Evolutionary conservation across 2,113 vertebrate genomes (phyloP).

Genomic region (Cnemophilus loriae): DNA sequence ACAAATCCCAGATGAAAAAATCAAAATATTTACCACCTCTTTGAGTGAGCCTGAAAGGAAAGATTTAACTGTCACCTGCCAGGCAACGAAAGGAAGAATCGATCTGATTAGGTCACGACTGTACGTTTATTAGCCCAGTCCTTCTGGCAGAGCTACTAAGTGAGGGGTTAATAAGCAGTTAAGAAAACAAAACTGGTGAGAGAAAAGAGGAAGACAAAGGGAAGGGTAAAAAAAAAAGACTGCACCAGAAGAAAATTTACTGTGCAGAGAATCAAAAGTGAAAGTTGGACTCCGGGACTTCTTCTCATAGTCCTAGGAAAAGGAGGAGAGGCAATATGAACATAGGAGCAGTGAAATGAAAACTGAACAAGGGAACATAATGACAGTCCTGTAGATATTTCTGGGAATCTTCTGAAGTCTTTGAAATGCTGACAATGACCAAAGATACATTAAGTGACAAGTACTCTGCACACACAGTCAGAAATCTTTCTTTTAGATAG

Average conservation of each 20-base stretch:
- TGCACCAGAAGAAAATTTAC: background rate
- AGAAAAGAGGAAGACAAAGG: background rate
- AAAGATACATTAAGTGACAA: background rate
- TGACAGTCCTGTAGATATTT: background rate
- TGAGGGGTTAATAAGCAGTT: background rate
- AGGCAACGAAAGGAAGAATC: background rate
- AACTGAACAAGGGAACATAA: background rate
- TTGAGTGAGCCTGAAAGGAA: background rate
- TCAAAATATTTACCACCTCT: background rate
- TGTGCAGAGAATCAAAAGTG: background rate
- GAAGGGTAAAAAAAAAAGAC: background rate
- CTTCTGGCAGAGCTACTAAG: background rate
- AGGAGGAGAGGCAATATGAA: background rate
- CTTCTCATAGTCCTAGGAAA: background rate
- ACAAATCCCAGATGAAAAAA: constrained; percentile 35
- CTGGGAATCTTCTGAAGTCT: background rate
- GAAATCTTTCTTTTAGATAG: background rate
- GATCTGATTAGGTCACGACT: background rate
- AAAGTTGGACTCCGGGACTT: background rate
- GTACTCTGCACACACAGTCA: background rate
- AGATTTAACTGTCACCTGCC: background rate
- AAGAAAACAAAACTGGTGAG: background rate
- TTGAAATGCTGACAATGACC: background rate
- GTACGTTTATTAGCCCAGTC: background rate
- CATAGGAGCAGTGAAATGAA: background rate